Conservation (phyloP, 1,140 invertebrate species). For the Chlorops oryzae region DNA sequence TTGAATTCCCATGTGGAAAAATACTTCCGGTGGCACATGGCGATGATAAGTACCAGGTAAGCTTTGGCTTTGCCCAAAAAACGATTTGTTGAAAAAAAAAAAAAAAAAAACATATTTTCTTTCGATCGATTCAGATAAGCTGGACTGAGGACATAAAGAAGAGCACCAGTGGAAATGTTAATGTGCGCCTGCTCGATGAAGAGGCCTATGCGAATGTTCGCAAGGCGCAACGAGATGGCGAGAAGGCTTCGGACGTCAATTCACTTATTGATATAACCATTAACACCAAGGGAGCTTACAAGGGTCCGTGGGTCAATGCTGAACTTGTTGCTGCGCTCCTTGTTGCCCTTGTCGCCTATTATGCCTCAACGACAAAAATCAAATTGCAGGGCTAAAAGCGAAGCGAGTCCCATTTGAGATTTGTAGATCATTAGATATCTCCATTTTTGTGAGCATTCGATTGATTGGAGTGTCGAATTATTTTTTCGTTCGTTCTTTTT, state of each 20-base stretch:
- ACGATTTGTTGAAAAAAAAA: not conserved
- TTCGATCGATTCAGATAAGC: conserved; percentile 61
- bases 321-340: conserved; percentile 79
- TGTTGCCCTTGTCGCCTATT: conserved; percentile 75
- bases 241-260: conserved; percentile 61
- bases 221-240: conserved; percentile 65
- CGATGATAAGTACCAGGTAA: conserved; percentile 73
- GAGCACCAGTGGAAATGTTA: conserved; percentile 69
- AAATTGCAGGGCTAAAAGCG: conserved; percentile 55
- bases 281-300: conserved; percentile 79
- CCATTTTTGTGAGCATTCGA: too few species aligned
- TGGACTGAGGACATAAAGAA: conserved; percentile 83
- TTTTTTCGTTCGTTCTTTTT: too few species aligned
- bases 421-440: too few species aligned
- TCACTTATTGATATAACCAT: conserved; percentile 70
- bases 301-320: conserved; percentile 85
- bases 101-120: too few species aligned
- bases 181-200: conserved; percentile 81
- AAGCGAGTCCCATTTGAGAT: not conserved
- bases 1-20: conserved; percentile 72
- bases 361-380: conserved; percentile 76
- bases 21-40: conserved; percentile 71
- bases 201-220: conserved; percentile 79
- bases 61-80: conserved; percentile 19
- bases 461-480: too few species aligned